Evolutionary conservation across 2,113 vertebrate genomes (phyloP).

Genomic region (Anas platyrhynchos): DNA sequence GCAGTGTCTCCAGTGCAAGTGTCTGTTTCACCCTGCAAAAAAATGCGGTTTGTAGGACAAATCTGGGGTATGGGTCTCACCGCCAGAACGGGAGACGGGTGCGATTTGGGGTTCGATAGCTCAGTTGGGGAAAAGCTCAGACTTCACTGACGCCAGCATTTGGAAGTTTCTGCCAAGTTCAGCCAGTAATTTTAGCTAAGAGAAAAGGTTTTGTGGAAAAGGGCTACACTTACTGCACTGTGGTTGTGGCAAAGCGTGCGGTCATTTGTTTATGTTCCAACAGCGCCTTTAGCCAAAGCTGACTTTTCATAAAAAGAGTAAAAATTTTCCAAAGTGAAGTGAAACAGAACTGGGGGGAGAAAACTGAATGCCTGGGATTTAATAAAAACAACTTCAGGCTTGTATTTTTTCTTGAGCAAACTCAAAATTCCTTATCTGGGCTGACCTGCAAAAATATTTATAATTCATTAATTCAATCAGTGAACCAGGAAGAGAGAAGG

Average conservation of each 20-base stretch:
- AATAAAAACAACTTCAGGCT: not conserved
- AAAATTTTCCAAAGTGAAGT: not conserved
- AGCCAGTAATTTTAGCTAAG: not conserved
- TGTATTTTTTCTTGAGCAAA: not conserved
- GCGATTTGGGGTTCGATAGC: not conserved
- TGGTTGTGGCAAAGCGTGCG: not conserved
- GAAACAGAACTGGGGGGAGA: not conserved
- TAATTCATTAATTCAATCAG: not conserved
- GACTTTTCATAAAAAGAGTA: slow-evolving; percentile 15
- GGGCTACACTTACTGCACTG: not conserved
- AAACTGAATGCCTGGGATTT: not conserved
- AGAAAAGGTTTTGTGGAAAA: not conserved
- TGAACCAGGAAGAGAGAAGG: not conserved
- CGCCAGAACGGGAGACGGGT: not conserved
- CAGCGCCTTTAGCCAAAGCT: not conserved
- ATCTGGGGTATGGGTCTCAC: not conserved
- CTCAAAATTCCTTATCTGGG: not conserved
- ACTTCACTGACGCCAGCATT: accelerated
- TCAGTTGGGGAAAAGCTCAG: not conserved
- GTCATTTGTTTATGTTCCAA: not conserved
- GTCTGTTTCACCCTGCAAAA: not conserved
- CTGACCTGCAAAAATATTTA: slow-evolving; percentile 1
- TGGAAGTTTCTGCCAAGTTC: not conserved
- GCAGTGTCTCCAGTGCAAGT: not conserved
- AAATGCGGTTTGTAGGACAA: not conserved